phyloP scores from a whole-genome alignment of 2,888 invertebrate species.

The Xestia ashworthii region DNA sequence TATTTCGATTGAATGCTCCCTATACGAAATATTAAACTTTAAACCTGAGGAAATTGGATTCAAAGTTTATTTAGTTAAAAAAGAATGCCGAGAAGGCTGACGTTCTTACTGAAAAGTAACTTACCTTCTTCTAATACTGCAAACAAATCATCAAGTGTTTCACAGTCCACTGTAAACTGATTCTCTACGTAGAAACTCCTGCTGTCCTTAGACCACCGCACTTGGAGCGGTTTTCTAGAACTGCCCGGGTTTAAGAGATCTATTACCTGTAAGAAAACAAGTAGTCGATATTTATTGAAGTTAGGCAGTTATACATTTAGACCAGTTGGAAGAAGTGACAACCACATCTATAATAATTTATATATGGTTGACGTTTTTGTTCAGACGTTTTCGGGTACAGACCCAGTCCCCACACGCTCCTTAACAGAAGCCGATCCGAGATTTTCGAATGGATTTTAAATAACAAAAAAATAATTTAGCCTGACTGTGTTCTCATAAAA shows the following conservation, averaged over 20 bases:
- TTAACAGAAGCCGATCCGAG: neutral
- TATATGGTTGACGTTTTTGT: neutral
- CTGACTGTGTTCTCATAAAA: neutral
- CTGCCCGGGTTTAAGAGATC: constrained; percentile 97
- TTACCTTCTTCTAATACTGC: constrained; percentile 98
- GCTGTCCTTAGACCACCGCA: constrained; percentile 98
- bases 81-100: neutral
- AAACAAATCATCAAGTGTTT: constrained; percentile 97
- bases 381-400: neutral
- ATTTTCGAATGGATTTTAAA: neutral
- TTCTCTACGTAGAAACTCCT: constrained; percentile 98
- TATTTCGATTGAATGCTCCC: too few species aligned
- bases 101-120: neutral
- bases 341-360: neutral
- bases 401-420: neutral
- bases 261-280: constrained; percentile 93
- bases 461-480: neutral
- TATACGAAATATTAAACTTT: too few species aligned
- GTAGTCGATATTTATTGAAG: neutral
- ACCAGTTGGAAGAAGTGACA: neutral
- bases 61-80: neutral
- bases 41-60: neutral
- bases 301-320: neutral
- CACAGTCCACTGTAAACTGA: constrained; percentile 98
- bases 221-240: constrained; percentile 95